A percentile compares a stretch with the other conserved stretches of the same genome.
Conservation (phyloP, 2,797 vertebrate species). For the Rhinogobio ventralis region DNA sequence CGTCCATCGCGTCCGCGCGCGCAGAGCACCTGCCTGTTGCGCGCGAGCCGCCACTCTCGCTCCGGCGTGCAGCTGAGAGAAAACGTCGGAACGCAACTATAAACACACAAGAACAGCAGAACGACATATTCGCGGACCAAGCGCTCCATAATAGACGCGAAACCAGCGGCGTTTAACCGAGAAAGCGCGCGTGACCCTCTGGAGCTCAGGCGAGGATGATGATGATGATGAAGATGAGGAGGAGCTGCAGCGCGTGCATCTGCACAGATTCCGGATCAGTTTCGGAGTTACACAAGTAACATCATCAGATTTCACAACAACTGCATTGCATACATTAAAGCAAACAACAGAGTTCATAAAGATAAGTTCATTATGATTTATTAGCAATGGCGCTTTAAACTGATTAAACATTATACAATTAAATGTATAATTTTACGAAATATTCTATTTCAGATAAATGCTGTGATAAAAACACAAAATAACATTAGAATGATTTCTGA, state of each 20-base stretch:
- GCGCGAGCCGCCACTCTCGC: slow-evolving; percentile 49
- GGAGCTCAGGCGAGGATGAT: slow-evolving; percentile 52
- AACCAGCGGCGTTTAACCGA: background rate
- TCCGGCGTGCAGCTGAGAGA: slow-evolving; percentile 67
- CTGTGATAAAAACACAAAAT: no score
- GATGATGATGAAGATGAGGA: slow-evolving; percentile 49
- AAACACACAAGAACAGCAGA: slow-evolving; percentile 63
- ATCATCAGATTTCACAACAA: background rate
- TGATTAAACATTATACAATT: no score
- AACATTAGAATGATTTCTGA: no score
- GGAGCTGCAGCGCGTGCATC: slow-evolving; percentile 51
- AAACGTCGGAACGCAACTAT: slow-evolving; percentile 70
- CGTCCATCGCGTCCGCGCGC: slow-evolving; percentile 84
- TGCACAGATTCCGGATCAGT: slow-evolving; percentile 79
- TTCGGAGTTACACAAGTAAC: slow-evolving; percentile 82
- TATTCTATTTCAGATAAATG: no score
- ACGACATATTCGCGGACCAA: background rate
- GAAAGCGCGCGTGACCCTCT: background rate
- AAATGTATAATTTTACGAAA: no score
- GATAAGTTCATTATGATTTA: background rate
- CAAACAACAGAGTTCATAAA: background rate
- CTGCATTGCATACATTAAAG: background rate
- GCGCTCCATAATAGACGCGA: background rate
- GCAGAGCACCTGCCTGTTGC: slow-evolving; percentile 71
- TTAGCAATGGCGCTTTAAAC: no score